Conservation (phyloP, 2,888 invertebrate species). For the Hipparchia semele region DNA sequence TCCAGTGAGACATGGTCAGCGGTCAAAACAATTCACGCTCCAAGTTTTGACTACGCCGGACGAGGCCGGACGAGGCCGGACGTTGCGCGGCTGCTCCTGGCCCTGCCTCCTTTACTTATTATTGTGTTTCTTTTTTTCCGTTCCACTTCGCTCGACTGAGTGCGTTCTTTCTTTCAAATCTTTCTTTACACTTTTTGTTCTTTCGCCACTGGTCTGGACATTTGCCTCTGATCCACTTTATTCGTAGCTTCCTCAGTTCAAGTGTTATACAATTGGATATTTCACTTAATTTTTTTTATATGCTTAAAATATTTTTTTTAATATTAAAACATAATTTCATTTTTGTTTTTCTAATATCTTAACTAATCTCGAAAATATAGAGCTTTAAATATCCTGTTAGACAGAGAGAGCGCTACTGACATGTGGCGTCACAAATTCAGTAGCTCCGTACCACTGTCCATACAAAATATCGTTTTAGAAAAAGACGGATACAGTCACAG, state of each 20-base stretch:
- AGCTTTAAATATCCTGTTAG: no score
- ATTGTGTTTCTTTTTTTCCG: constrained; percentile 70
- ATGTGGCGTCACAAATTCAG: no score
- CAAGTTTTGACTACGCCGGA: constrained; percentile 54
- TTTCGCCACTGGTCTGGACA: constrained; percentile 63
- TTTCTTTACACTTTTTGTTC: constrained; percentile 64
- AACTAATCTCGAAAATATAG: no score
- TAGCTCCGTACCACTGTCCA: no score
- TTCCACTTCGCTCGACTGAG: constrained; percentile 65
- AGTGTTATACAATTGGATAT: constrained; percentile 14
- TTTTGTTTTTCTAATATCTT: no score
- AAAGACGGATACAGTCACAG: no score
- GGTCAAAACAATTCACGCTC: constrained; percentile 60
- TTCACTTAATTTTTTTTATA: no score
- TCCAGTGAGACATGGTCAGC: constrained; percentile 55
- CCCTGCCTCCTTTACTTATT: constrained; percentile 67
- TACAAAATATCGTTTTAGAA: no score
- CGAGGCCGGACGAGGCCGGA: constrained; percentile 47
- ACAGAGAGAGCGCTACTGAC: no score
- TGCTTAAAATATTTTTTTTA: no score
- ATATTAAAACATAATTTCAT: no score
- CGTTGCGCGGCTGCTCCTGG: constrained; percentile 61
- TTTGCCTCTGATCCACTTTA: constrained; percentile 62
- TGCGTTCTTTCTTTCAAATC: constrained; percentile 63
- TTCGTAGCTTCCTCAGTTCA: constrained; percentile 31